Evolutionary conservation across 2,888 invertebrate genomes (phyloP), one percentile per base, ranked within the genome.

Genomic region (Amphimallon solstitiale): DNA sequence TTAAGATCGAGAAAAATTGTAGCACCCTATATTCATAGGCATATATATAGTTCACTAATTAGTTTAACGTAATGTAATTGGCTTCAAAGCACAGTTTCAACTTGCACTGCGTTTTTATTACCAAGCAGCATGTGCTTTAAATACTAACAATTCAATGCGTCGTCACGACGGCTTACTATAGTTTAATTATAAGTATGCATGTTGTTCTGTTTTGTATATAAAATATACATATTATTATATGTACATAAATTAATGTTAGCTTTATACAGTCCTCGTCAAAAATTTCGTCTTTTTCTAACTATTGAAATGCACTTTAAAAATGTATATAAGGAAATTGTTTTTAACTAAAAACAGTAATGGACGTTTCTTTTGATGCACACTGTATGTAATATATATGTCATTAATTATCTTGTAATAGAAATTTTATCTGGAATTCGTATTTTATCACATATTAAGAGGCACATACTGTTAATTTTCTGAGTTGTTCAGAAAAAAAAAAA

Each of bases 1-100:
- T 12, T 10, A 49, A 49, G 12, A 12, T 14, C 12, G 35, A 34
- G 10, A 7, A 19, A n/a, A 7, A 6, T 6, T 12, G 15, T 29
- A 29, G 48, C 51, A 51, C 51, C 35, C 3, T 19, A 23, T n/a
- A 51, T 35, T n/a, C n/a, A 40, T 40, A 40, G n/a, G 29, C 29
- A 29, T 29, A 29, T 29, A 40, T 14, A 14, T 40, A 37, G 37
- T 7, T 51, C 15, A 34, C 15, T 15, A 65, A 38, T 68, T 60
- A 14, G 15, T 35, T 35, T 51, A 15, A 51, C 15, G 34, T 9
- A 7, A 35, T 35, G 51, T 59, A 73, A 76, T 75, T 74, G 73
- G 79, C 78, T 79, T 78, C 66, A 68, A 68, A 67, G 78, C 78
- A 78, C 79, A 77, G 71, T 74, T 75, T 74, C 75, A 75, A 74